Conservation (phyloP, 2,113 vertebrate species). For the Rhinolophus sinicus region DNA sequence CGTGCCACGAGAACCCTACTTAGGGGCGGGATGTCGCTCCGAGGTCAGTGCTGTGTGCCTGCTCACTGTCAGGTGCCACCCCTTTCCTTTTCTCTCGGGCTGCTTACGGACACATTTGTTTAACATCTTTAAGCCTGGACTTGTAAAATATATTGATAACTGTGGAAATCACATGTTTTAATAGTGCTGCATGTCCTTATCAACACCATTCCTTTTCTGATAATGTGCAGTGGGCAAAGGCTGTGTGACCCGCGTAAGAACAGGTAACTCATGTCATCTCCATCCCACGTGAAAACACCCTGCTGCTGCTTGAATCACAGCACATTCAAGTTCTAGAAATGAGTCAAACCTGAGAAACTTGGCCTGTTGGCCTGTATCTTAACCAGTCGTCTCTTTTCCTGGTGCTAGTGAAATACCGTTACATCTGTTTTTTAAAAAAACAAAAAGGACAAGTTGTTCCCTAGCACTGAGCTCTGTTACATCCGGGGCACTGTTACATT, state of each 20-base stretch:
- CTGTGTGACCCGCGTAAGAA: conserved; percentile 62
- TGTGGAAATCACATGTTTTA: conserved; percentile 74
- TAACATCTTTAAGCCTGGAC: conserved; percentile 70
- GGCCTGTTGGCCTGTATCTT: conserved; percentile 29
- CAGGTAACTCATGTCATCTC: conserved; percentile 76
- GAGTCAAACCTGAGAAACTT: background rate
- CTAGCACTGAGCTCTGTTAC: background rate
- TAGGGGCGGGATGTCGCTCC: conserved; percentile 91
- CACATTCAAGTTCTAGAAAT: conserved; percentile 65
- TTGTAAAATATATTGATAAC: conserved; percentile 68
- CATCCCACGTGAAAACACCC: conserved; percentile 75
- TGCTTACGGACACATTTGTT: conserved; percentile 70
- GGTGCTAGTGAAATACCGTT: conserved; percentile 44
- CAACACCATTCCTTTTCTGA: conserved; percentile 75
- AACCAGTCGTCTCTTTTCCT: conserved; percentile 15
- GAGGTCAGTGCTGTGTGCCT: conserved; percentile 87
- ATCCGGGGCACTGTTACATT: conserved; percentile 38
- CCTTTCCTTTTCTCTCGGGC: conserved; percentile 64
- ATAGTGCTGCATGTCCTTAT: conserved; percentile 76
- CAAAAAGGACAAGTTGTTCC: conserved; percentile 42
- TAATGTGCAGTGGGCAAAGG: conserved; percentile 71
- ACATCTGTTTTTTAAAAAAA: background rate
- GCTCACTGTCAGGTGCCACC: background rate
- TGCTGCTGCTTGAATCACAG: conserved; percentile 76
- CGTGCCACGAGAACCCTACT: conserved; percentile 89